Base-by-base conservation (phyloP, 1,140 invertebrate genomes). In the Fopius arisanus region DNA sequence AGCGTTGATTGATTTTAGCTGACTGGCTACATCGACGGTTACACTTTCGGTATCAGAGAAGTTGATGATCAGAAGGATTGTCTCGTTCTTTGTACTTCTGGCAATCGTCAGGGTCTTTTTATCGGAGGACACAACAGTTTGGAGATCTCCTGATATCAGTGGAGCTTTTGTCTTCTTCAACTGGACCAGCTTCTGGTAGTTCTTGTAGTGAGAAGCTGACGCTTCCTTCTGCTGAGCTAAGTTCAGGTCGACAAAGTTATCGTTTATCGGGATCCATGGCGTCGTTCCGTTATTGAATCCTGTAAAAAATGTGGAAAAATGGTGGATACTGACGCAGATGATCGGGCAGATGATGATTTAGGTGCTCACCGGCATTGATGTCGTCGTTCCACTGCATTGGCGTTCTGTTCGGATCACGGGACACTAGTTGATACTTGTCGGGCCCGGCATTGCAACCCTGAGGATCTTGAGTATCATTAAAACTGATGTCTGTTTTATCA, bases 341-440 rank as follows among this genome's bases (percentile, higher is more conserved):
- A 33, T 33, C 12, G 12, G 3, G 3, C 7, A 37, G 12, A 37
- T 7, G 12, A 7, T 3, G 9, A 2, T 5, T 37, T 1, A 41
- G 14, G 54, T 26, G 70, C 33, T 23, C 68, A 91, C 93, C 94
- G 10, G 93, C 93, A 81, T 91, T 90, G 2, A 12, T 75, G 0
- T 82, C 78, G 41, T 83, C 81, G 73, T 91, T 89, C 94, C 95
- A 96, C 76, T 94, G 94, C 87, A 94, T 94, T 0, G 94, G 93
- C 0, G 92, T 92, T 3, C 94, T 88, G 21, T 81, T 88, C 0
- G 92, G 91, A 84, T 95, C 94, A 7, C 93, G 87, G 7, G 90
- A 90, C 1, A 81, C 82, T 70, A 86, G 78, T 77, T 82, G 81
- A 75, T 90, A 92, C 29, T 89, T 83, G 2, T 88, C 72, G 21